These are phyloP conservation scores for Setipinna tenuifilis DNA, from an alignment of 2,797 vertebrate species.

Conservation along the genomic window DNA sequence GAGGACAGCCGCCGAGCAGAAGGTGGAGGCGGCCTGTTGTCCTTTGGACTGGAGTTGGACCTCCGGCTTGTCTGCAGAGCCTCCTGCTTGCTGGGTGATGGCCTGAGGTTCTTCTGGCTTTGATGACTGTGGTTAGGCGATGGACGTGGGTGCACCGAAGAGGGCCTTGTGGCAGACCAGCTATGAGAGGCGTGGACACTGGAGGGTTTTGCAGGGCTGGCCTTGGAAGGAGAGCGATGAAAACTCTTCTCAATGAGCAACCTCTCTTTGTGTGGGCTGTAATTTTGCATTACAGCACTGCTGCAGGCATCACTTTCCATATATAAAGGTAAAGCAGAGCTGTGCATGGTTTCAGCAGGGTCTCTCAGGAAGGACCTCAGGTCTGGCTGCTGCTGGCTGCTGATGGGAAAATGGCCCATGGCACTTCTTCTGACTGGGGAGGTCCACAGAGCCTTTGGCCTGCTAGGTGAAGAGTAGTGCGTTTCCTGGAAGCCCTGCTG, in stretches of 20 bases:
- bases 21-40: slow-evolving; percentile 35
- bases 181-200: not conserved
- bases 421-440: not conserved
- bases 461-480: not conserved
- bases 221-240: not conserved
- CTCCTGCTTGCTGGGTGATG: slow-evolving; percentile 9
- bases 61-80: not conserved
- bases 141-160: not conserved
- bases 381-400: not conserved
- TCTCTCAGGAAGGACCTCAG: not conserved
- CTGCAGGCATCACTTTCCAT: not conserved
- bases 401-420: not conserved
- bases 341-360: not conserved
- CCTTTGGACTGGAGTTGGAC: slow-evolving; percentile 49
- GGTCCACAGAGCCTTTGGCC: not conserved
- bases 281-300: not conserved
- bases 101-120: slow-evolving; percentile 37
- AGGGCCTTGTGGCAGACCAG: not conserved
- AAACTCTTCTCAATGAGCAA: not conserved
- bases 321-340: not conserved
- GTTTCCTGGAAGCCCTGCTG: not conserved
- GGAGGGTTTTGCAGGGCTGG: not conserved
- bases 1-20: not conserved
- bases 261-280: not conserved
- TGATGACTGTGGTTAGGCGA: not conserved